These are phyloP conservation scores for Chrysolina haemoptera DNA, from an alignment of 2,888 invertebrate genomes.

Conservation along the genomic window DNA sequence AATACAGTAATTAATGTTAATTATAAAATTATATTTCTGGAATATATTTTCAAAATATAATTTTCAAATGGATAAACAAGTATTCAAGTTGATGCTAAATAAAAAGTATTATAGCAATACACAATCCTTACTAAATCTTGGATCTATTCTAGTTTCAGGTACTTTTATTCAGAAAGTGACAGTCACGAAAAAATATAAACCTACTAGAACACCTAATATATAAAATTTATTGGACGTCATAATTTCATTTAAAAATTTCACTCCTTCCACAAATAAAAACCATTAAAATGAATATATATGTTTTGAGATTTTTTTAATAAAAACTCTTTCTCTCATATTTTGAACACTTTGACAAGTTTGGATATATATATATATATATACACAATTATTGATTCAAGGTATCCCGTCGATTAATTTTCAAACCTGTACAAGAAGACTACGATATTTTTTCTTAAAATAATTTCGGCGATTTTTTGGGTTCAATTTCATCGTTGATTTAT, in stretches of 20 bases:
- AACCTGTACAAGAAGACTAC: conserved; percentile 28
- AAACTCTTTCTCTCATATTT: conserved; percentile 36
- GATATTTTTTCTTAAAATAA: conserved; percentile 18
- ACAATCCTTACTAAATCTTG: neutral
- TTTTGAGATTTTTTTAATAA: conserved; percentile 39
- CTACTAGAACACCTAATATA: conserved; percentile 1
- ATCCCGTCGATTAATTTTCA: conserved; percentile 34
- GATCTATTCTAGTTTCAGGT: conserved; percentile 20
- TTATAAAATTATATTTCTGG: too few relatives aligned
- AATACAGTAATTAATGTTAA: too few relatives aligned
- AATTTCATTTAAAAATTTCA: conserved; percentile 22
- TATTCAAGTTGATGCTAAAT: too few relatives aligned
- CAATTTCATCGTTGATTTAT: neutral
- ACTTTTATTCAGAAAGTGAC: neutral
- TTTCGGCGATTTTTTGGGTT: conserved; percentile 30
- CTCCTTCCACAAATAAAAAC: conserved; percentile 16
- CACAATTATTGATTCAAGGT: conserved; percentile 36
- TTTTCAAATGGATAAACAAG: too few relatives aligned
- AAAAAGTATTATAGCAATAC: neutral
- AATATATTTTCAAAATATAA: too few relatives aligned
- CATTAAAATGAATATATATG: conserved; percentile 39
- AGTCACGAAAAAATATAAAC: neutral
- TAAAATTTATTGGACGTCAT: conserved; percentile 27
- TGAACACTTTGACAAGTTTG: conserved; percentile 36
- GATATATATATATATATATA: conserved; percentile 38